These are phyloP conservation scores for Aplidium turbinatum DNA, from an alignment of 23 tunicate genomes.

Conservation along the genomic window DNA sequence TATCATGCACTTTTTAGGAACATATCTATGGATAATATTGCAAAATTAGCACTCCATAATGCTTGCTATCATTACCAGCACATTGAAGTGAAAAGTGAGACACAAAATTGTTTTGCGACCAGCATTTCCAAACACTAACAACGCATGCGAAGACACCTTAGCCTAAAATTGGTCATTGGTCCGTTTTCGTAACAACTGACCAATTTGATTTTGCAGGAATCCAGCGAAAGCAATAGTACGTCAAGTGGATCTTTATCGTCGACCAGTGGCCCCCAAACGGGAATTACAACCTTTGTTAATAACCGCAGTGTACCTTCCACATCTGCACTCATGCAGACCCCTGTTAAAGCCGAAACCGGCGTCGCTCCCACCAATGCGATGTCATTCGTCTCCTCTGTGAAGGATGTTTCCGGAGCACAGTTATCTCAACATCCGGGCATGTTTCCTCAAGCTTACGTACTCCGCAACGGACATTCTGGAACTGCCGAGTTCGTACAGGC, in stretches of 20 bases:
- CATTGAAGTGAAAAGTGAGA: too few relatives aligned
- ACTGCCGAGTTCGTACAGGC: conserved; percentile 67
- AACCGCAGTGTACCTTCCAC: conserved; percentile 35
- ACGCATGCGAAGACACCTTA: too few relatives aligned
- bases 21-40: too few relatives aligned
- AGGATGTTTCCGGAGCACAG: conserved; percentile 38
- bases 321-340: conserved; percentile 45
- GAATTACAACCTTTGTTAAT: conserved; percentile 55
- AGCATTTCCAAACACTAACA: too few relatives aligned
- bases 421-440: conserved; percentile 72
- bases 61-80: too few relatives aligned
- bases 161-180: too few relatives aligned
- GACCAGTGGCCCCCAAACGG: conserved; percentile 21
- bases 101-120: too few relatives aligned
- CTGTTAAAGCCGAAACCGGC: conserved; percentile 20
- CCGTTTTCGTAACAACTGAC: too few relatives aligned
- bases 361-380: conserved; percentile 7
- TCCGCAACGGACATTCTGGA: conserved; percentile 69
- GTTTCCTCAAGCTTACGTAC: conserved; percentile 87
- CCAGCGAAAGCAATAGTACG: conserved; percentile 7
- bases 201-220: conserved; percentile 53
- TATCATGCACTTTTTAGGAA: too few relatives aligned
- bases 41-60: too few relatives aligned
- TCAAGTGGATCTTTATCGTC: neutral
- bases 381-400: conserved; percentile 37